Evolutionary conservation across 2,113 vertebrate genomes (phyloP).

Genomic region (Rhabdomys dilectus): DNA sequence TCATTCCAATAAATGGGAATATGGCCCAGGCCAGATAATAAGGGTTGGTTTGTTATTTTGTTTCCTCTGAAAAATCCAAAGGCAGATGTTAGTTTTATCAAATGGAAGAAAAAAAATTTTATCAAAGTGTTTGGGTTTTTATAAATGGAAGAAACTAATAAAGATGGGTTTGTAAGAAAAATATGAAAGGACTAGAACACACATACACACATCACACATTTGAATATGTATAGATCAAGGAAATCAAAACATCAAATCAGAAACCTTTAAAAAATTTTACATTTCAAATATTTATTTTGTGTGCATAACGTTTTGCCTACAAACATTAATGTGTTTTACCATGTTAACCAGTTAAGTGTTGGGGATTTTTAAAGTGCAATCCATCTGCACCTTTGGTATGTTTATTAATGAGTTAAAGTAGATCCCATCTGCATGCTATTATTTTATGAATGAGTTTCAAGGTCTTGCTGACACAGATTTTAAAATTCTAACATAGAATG

Average conservation of each 20-base stretch:
- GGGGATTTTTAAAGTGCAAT: too few relatives aligned
- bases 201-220: background rate
- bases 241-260: slow-evolving; percentile 10
- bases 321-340: too few relatives aligned
- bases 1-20: slow-evolving; percentile 91
- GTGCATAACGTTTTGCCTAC: background rate
- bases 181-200: background rate
- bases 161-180: background rate
- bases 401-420: slow-evolving; percentile 78
- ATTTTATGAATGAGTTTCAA: slow-evolving; percentile 9
- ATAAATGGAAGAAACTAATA: slow-evolving; percentile 7
- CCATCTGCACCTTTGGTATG: background rate
- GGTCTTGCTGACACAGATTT: background rate
- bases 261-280: background rate
- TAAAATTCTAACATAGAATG: background rate
- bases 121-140: background rate
- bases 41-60: slow-evolving; percentile 87
- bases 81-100: slow-evolving; percentile 41
- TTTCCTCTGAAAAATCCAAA: slow-evolving; percentile 86
- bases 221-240: background rate
- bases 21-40: slow-evolving; percentile 85
- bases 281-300: background rate
- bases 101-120: background rate
- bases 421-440: slow-evolving; percentile 73
- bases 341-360: too few relatives aligned